Evolutionary conservation across 2,113 vertebrate genomes (phyloP).

Genomic region (Ifrita kowaldi): DNA sequence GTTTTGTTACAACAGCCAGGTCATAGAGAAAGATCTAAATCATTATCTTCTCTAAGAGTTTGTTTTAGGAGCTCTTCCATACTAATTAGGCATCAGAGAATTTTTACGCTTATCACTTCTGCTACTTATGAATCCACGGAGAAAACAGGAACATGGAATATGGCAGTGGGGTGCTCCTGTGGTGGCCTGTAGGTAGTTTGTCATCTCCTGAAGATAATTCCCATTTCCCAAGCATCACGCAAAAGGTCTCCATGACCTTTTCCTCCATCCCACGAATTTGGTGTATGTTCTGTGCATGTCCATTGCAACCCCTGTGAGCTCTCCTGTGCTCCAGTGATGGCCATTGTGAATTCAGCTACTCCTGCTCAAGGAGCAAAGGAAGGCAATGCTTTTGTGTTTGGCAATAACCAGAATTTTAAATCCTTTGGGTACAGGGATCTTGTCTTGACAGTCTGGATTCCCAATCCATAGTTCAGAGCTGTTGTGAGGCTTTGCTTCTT

Average conservation of each 20-base stretch:
- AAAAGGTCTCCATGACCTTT: not conserved
- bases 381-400: not conserved
- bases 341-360: not conserved
- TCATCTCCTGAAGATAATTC: not conserved
- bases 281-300: not conserved
- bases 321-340: not conserved
- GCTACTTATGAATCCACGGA: not conserved
- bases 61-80: not conserved
- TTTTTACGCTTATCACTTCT: not conserved
- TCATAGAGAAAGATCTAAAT: not conserved
- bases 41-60: not conserved
- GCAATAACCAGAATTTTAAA: not conserved
- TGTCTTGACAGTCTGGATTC: not conserved
- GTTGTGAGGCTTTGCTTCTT: not conserved
- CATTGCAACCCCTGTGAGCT: not conserved
- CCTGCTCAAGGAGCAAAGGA: not conserved
- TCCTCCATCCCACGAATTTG: not conserved
- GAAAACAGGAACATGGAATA: not conserved
- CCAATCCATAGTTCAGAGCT: not conserved
- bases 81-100: not conserved
- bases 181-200: not conserved
- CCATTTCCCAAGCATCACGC: not conserved
- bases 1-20: not conserved
- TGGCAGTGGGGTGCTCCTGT: not conserved
- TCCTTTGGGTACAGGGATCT: not conserved